Evolutionary conservation across 2,888 invertebrate species (phyloP).

Genomic region (Atethmia centrago): DNA sequence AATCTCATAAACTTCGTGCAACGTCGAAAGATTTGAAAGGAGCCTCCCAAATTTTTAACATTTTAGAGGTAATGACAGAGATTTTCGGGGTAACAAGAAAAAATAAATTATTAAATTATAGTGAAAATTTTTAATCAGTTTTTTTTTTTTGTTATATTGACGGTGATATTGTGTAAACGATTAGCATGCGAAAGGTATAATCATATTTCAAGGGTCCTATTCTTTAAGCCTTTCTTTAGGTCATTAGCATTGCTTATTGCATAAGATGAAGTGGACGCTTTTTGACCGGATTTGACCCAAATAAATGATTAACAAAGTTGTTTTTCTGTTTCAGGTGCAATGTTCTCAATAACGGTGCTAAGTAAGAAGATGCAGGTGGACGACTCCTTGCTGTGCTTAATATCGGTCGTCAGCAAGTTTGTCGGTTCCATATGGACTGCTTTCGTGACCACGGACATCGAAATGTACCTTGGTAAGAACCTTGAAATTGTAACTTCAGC

Average conservation of each 20-base stretch:
- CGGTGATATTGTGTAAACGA: too few relatives aligned
- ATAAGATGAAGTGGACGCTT: neutral
- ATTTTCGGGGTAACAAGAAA: neutral
- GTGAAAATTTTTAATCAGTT: neutral
- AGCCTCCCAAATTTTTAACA: conserved; percentile 32
- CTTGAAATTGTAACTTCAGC: too few relatives aligned
- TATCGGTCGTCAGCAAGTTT: conserved; percentile 85
- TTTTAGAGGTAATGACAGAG: conserved; percentile 33
- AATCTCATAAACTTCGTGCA: conserved; percentile 59
- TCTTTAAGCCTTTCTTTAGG: neutral
- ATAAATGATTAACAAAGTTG: neutral
- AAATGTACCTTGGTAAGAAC: conserved; percentile 84
- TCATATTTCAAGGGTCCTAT: neutral
- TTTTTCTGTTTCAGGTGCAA: conserved; percentile 77
- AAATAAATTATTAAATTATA: conserved; percentile 3
- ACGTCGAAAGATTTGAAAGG: conserved; percentile 42
- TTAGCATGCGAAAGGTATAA: neutral
- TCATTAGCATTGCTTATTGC: neutral
- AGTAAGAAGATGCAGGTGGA: conserved; percentile 83
- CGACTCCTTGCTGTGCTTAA: conserved; percentile 83
- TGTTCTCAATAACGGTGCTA: conserved; percentile 85
- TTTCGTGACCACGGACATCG: conserved; percentile 82
- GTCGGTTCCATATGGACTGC: conserved; percentile 86
- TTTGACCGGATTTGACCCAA: neutral
- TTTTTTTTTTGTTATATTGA: neutral